phyloP scores from a whole-genome alignment of 2,797 vertebrate genomes.

The Bufotes viridis region DNA sequence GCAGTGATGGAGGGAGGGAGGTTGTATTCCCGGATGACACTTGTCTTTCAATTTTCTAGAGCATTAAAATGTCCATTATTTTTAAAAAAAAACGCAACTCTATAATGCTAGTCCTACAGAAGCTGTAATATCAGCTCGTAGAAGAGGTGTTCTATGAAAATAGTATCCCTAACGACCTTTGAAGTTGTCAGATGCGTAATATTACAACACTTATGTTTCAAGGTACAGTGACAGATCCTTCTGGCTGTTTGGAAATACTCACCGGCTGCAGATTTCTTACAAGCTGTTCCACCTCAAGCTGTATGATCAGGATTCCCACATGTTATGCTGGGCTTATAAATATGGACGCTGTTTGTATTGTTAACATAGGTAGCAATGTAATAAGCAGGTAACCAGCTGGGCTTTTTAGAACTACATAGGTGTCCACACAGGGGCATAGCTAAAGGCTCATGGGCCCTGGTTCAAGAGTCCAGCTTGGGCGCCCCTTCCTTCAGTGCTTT shows the following conservation, averaged over 20 bases:
- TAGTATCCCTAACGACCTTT: not conserved
- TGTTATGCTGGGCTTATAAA: not conserved
- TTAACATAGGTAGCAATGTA: not conserved
- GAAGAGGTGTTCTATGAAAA: constrained; percentile 9
- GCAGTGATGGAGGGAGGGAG: too few species aligned
- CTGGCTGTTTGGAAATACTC: constrained; percentile 48
- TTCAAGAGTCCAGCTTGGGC: too few species aligned
- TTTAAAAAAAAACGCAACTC: not conserved
- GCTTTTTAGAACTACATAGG: too few species aligned
- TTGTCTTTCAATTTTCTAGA: too few species aligned
- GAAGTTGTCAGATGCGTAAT: not conserved
- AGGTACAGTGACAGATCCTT: constrained; percentile 43
- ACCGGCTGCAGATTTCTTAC: not conserved
- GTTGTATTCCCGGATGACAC: too few species aligned
- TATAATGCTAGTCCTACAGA: not conserved
- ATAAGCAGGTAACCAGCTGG: not conserved
- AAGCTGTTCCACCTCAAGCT: constrained; percentile 29
- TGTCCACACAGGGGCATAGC: too few species aligned
- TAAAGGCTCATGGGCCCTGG: too few species aligned
- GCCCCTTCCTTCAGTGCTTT: too few species aligned
- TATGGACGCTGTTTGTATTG: not conserved
- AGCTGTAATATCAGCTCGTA: not conserved
- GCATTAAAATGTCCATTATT: not conserved
- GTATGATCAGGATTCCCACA: not conserved
- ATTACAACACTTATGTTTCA: not conserved